These are phyloP conservation scores for Drosophila aff. DNA, from an alignment of 1,140 invertebrate genomes.

Conservation along the genomic window DNA sequence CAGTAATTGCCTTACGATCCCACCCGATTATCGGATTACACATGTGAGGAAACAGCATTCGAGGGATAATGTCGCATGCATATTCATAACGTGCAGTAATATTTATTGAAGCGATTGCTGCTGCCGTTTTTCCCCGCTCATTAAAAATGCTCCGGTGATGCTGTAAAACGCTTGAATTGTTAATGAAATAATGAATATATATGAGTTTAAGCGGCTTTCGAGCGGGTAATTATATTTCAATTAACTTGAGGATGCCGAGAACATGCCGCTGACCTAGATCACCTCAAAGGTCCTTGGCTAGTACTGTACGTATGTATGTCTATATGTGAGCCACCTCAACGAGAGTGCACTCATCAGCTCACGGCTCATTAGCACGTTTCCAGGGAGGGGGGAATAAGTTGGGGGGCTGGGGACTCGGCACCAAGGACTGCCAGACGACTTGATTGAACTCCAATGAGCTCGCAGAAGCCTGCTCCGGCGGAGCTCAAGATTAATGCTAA, in stretches of 20 bases:
- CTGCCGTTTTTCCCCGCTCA: conserved; percentile 14
- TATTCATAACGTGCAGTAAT: conserved; percentile 42
- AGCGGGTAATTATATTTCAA: conserved; percentile 71
- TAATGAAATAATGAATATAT: conserved; percentile 62
- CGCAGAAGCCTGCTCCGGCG: conserved; percentile 35
- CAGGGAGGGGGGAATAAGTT: neutral
- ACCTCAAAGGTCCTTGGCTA: conserved; percentile 22
- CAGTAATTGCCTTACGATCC: conserved; percentile 27
- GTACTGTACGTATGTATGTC: neutral
- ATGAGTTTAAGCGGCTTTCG: conserved; percentile 46
- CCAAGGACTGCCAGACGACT: conserved; percentile 53
- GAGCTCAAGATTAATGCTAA: conserved; percentile 77
- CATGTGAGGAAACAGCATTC: conserved; percentile 41
- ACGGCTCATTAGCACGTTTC: conserved; percentile 73
- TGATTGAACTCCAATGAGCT: conserved; percentile 73
- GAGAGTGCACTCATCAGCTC: conserved; percentile 53
- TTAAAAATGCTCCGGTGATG: conserved; percentile 53
- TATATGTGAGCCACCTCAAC: neutral
- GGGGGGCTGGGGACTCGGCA: too few relatives aligned
- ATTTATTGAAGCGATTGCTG: conserved; percentile 41
- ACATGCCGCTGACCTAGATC: conserved; percentile 40
- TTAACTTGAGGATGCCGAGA: conserved; percentile 38
- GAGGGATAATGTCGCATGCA: conserved; percentile 28
- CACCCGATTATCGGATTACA: conserved; percentile 48
- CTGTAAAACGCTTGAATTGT: conserved; percentile 43